Evolutionary conservation across 2,797 vertebrate species (phyloP), one percentile per base, ranked within the genome.

Genomic region (Helarctos malayanus): DNA sequence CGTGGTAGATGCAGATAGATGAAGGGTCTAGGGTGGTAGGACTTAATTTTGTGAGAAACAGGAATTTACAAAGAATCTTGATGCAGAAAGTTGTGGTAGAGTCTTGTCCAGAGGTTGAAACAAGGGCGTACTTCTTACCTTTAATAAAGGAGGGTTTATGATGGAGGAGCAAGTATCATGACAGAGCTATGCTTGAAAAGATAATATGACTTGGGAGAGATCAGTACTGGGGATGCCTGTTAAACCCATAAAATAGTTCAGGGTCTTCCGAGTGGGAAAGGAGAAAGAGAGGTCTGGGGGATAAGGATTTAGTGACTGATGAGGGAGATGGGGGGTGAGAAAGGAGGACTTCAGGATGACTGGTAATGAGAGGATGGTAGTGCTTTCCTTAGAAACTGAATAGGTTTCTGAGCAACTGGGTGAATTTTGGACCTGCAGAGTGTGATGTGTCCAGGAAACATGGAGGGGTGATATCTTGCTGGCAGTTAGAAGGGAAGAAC

Each of bases 21-120:
- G 35, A 87, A 80, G 56, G 65, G 32, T 25, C 29, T 79, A 25
- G 78, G 73, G 23, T 86, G 45, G 16, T 32, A 82, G 91, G 80
- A 65, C 54, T 82, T 95, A 85, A 41, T 86, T 91, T 94, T 85
- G 14, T 86, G 84, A 96, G 75, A 75, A 81, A 68, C 23, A 68
- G 73, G 68, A 76, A 76, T 61, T 96, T 38, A 56, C 68, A 71
- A 79, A 84, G 57, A 35, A 81, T 16, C 71, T 93, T 83, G 63
- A 41, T 90, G 27, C 18, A 90, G 90, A 71, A 49, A 47, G 41
- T 59, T 90, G 45, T 54, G 71, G 57, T 49, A n/a, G 65, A 65
- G 25, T 84, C 56, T 83, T 80, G n/a, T 52, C 38, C 16, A 81
- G 87, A 84, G 56, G 38, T 69, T 86, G 38, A 65, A 86, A 75